These are phyloP conservation scores for Zaprionus lineosus DNA, from an alignment of 2,888 invertebrate species.

Conservation along the genomic window DNA sequence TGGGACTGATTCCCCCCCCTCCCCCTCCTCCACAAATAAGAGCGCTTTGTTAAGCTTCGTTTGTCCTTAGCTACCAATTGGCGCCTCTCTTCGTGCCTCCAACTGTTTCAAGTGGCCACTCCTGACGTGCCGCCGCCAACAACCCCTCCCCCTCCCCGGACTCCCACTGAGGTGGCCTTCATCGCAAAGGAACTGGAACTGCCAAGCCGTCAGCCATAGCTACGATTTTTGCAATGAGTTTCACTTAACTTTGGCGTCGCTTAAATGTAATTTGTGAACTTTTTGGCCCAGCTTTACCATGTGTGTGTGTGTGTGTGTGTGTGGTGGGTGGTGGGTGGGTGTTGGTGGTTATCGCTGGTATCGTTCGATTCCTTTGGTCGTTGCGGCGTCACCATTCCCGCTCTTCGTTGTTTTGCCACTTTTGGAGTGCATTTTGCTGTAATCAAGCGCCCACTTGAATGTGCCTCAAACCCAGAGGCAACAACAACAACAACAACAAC, in stretches of 20 bases:
- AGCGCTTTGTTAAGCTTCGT: no score
- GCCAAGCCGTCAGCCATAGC: conserved; percentile 10
- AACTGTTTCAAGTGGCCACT: no score
- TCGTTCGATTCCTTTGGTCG: conserved; percentile 48
- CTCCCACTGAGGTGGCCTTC: no score
- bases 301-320: conserved; percentile 1
- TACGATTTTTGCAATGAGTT: conserved; percentile 63
- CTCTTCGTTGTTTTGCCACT: conserved; percentile 48
- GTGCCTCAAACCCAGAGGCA: conserved; percentile 12
- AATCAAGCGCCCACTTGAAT: conserved; percentile 70
- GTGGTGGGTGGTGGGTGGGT: conserved; percentile 6
- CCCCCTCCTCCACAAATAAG: no score
- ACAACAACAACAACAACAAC: not conserved
- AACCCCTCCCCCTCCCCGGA: no score
- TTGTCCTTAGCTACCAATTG: no score
- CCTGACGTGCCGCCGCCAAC: no score
- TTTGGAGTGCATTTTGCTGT: conserved; percentile 73
- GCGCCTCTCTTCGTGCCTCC: no score
- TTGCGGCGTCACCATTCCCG: conserved; percentile 17
- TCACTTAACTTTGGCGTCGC: conserved; percentile 64
- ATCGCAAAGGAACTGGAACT: conserved; percentile 20
- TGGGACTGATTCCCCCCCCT: no score
- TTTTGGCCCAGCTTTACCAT: conserved; percentile 33
- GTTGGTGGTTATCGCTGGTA: conserved; percentile 11
- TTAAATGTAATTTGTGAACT: conserved; percentile 68